Evolutionary conservation across 2,888 invertebrate genomes (phyloP).

Genomic region (Ceriagrion tenellum): DNA sequence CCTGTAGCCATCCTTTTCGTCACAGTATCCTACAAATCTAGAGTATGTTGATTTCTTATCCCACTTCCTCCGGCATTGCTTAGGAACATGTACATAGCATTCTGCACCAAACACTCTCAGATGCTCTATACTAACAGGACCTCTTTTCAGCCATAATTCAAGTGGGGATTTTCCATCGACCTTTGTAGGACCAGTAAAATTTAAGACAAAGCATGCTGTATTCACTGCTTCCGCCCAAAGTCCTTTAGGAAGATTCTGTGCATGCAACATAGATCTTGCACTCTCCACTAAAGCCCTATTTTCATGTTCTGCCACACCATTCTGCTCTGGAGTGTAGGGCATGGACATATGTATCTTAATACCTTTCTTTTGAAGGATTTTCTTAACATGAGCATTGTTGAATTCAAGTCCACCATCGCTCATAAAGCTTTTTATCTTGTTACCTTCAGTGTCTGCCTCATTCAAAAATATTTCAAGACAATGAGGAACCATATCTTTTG

Average conservation of each 20-base stretch:
- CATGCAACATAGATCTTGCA: constrained; percentile 23
- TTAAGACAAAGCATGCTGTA: constrained; percentile 2
- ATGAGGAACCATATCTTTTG: constrained; percentile 22
- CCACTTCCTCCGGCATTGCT: not conserved
- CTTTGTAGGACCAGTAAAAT: not conserved
- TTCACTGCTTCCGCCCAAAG: not conserved
- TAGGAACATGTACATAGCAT: not conserved
- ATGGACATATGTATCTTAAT: not conserved
- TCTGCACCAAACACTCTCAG: constrained; percentile 10
- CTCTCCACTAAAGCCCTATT: not conserved
- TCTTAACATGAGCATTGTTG: not conserved
- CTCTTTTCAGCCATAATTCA: not conserved
- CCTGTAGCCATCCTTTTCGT: too few relatives aligned
- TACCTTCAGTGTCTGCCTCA: not conserved
- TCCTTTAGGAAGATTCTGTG: constrained; percentile 13
- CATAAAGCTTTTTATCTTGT: not conserved
- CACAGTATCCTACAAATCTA: too few relatives aligned
- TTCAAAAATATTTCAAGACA: not conserved
- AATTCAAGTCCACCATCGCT: not conserved
- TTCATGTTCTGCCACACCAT: not conserved
- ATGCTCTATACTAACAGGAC: not conserved
- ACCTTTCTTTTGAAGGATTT: not conserved
- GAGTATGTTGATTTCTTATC: not conserved
- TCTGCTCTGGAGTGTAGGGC: constrained; percentile 2
- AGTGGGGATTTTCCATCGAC: not conserved